Conservation (phyloP, 2,888 invertebrate genomes). For the Drosophila gaucha region DNA sequence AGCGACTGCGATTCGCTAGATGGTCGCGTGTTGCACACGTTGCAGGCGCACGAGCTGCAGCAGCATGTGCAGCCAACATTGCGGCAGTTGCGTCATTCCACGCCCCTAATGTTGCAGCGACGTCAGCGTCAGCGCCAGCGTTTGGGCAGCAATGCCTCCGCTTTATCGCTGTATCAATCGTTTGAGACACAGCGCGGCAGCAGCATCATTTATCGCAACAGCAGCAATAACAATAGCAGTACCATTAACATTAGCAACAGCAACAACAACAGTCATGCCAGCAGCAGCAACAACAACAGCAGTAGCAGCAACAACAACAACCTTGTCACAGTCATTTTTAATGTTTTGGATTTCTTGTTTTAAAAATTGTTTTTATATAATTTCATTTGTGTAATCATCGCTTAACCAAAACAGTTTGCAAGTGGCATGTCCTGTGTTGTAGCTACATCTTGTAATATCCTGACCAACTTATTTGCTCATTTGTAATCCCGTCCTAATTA, state of each 20-base stretch:
- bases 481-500: no score
- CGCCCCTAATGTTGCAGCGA: slow-evolving; percentile 69
- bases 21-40: slow-evolving; percentile 46
- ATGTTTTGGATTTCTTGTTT: slow-evolving; percentile 84
- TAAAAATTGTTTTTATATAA: slow-evolving; percentile 49
- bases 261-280: slow-evolving; percentile 39
- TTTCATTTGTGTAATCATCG: slow-evolving; percentile 33
- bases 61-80: slow-evolving; percentile 67
- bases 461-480: neutral
- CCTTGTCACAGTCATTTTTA: slow-evolving; percentile 84
- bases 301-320: slow-evolving; percentile 72
- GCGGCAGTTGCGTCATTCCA: slow-evolving; percentile 79
- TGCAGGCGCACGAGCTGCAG: slow-evolving; percentile 55
- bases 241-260: slow-evolving; percentile 33
- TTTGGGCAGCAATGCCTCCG: slow-evolving; percentile 46
- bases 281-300: slow-evolving; percentile 54
- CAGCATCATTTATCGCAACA: slow-evolving; percentile 50
- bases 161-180: slow-evolving; percentile 65
- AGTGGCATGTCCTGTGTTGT: slow-evolving; percentile 54
- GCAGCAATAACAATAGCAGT: slow-evolving; percentile 34
- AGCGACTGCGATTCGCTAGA: slow-evolving; percentile 58
- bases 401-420: slow-evolving; percentile 6
- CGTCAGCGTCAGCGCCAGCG: slow-evolving; percentile 55
- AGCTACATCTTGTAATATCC: slow-evolving; percentile 6
- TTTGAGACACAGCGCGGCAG: slow-evolving; percentile 49